A percentile compares a stretch with the other conserved stretches of the same genome.
These are phyloP conservation scores for Phataginus tricuspis DNA, from an alignment of 2,797 vertebrate species.

Conservation along the genomic window DNA sequence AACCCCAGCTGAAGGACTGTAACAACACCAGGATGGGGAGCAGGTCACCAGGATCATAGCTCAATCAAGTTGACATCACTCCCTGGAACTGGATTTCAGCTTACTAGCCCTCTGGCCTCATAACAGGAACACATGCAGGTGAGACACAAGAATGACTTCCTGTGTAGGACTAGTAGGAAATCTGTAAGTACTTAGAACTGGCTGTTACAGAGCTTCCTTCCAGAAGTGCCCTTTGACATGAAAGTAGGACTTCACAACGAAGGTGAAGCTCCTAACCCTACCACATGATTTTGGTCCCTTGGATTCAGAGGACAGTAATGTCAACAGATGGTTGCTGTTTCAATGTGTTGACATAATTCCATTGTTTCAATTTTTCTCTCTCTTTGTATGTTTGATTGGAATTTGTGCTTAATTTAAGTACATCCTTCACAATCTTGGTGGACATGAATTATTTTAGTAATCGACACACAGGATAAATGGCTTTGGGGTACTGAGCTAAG, in stretches of 20 bases:
- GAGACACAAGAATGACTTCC: conserved; percentile 87
- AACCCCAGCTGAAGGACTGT: conserved; percentile 84
- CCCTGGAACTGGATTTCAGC: conserved; percentile 81
- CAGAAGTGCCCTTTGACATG: conserved; percentile 82
- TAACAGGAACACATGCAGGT: conserved; percentile 90
- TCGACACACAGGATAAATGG: background rate
- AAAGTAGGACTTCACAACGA: conserved; percentile 57
- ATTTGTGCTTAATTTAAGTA: background rate
- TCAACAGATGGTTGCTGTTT: conserved; percentile 45
- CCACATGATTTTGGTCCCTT: conserved; percentile 64
- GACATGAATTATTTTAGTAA: background rate
- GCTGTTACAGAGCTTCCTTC: conserved; percentile 84
- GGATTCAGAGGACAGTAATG: background rate
- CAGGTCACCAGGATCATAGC: conserved; percentile 87
- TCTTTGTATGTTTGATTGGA: background rate
- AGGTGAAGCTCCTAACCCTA: conserved; percentile 77
- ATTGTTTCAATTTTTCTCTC: conserved; percentile 4
- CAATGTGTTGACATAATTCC: conserved; percentile 13
- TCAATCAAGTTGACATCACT: conserved; percentile 87
- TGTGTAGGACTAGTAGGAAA: conserved; percentile 84
- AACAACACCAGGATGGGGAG: conserved; percentile 84
- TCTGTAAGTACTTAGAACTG: conserved; percentile 80
- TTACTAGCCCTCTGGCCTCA: conserved; percentile 81
- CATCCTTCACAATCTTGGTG: background rate
- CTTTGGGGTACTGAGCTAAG: background rate